Percentiles rank a stretch among this genome's conserved stretches.
Evolutionary conservation across 2,797 vertebrate species (phyloP).

Genomic region (Anguilla pacifica): DNA sequence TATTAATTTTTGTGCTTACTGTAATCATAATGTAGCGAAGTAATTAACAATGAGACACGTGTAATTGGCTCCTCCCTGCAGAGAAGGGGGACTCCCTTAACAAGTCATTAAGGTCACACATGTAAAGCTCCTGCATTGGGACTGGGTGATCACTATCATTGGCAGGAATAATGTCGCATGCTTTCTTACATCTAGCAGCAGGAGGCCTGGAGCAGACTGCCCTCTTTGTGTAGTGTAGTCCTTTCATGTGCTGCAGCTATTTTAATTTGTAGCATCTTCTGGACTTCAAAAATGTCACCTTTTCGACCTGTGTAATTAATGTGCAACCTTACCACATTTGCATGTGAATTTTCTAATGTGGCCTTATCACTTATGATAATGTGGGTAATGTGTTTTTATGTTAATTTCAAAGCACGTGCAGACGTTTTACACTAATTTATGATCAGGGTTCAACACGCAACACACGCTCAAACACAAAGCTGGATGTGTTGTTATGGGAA

Average conservation of each 20-base stretch:
- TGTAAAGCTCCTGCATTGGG: neutral
- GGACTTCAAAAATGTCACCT: neutral
- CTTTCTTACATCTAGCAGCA: neutral
- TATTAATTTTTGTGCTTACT: neutral
- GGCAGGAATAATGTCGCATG: neutral
- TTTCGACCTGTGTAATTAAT: neutral
- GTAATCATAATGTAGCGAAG: neutral
- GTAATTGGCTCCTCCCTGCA: neutral
- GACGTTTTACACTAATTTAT: neutral
- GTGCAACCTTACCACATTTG: neutral
- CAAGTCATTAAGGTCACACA: neutral
- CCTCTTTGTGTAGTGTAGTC: neutral
- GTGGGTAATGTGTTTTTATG: neutral
- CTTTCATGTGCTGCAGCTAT: neutral
- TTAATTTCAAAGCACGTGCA: neutral
- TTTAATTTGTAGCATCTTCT: neutral
- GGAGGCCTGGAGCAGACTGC: neutral
- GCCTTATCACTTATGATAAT: neutral
- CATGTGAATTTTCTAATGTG: neutral
- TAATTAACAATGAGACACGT: neutral
- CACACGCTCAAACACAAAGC: neutral
- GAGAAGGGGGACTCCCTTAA: neutral
- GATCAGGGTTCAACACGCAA: neutral
- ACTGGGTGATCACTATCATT: neutral
- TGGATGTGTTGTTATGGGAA: neutral